Evolutionary conservation across 1,140 invertebrate species (phyloP).

Genomic region (Euura lappo): DNA sequence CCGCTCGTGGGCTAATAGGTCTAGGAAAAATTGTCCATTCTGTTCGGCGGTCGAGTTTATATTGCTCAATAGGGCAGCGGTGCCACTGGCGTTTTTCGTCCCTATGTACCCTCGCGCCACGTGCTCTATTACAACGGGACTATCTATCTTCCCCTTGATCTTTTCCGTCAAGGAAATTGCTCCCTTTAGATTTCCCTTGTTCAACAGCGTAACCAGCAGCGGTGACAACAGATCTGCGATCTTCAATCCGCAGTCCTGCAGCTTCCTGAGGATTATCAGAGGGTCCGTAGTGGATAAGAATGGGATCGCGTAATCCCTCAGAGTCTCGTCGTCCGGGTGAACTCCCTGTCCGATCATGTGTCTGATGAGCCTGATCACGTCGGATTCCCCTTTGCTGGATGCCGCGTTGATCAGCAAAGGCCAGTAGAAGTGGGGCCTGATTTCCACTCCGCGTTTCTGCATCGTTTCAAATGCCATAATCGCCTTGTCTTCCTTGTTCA

Average conservation of each 20-base stretch:
- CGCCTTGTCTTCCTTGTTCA: constrained; percentile 50
- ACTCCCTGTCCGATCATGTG: constrained; percentile 60
- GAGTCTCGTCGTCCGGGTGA: constrained; percentile 60
- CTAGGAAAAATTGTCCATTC: constrained; percentile 20
- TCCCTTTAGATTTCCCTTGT: constrained; percentile 51
- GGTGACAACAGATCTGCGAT: constrained; percentile 53
- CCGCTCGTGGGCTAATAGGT: constrained; percentile 9
- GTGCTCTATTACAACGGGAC: constrained; percentile 40
- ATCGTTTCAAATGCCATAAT: constrained; percentile 58
- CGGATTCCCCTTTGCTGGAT: constrained; percentile 40
- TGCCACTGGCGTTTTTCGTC: constrained; percentile 32
- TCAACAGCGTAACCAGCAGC: constrained; percentile 58
- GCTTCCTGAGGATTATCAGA: constrained; percentile 56
- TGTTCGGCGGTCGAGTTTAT: constrained; percentile 14
- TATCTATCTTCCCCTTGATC: constrained; percentile 52
- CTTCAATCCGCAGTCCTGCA: constrained; percentile 54
- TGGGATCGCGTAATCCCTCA: constrained; percentile 61
- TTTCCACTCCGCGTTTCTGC: constrained; percentile 52
- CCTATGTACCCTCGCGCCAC: constrained; percentile 33
- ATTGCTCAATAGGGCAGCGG: constrained; percentile 37
- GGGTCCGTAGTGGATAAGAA: constrained; percentile 59
- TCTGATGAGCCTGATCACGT: constrained; percentile 59
- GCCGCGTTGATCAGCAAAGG: constrained; percentile 47
- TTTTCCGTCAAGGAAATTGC: constrained; percentile 57
- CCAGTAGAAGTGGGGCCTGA: constrained; percentile 68